Conservation (phyloP, 2,113 vertebrate genomes). For the Sturnira hondurensis region DNA sequence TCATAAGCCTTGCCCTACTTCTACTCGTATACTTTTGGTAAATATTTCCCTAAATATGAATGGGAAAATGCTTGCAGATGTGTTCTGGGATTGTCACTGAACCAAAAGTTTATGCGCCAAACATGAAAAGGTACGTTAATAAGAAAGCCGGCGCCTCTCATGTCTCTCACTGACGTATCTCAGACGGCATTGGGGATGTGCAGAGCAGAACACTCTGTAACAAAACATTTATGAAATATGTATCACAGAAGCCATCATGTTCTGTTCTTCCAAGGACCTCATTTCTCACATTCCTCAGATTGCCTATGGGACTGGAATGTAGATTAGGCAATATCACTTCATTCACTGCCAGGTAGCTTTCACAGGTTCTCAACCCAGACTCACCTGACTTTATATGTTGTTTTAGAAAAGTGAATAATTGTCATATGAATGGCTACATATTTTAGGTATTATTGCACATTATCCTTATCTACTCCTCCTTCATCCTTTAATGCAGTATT, state of each 20-base stretch:
- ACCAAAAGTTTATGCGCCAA: background rate
- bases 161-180: slow-evolving; percentile 39
- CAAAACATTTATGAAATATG: slow-evolving; percentile 55
- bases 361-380: background rate
- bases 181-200: background rate
- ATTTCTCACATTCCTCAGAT: background rate
- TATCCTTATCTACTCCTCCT: background rate
- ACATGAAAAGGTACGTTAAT: background rate
- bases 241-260: background rate
- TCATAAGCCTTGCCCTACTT: background rate
- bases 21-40: background rate
- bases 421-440: background rate
- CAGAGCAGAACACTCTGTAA: background rate
- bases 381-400: background rate
- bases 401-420: background rate
- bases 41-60: background rate
- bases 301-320: background rate
- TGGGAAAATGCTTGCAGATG: background rate
- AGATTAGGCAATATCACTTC: background rate
- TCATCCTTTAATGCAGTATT: background rate
- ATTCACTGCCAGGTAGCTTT: background rate
- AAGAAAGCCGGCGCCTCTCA: slow-evolving; percentile 39
- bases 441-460: background rate
- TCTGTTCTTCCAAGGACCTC: background rate
- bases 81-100: background rate